These are phyloP conservation scores for Metalampra italica DNA, from an alignment of 2,888 invertebrate species.

Conservation along the genomic window DNA sequence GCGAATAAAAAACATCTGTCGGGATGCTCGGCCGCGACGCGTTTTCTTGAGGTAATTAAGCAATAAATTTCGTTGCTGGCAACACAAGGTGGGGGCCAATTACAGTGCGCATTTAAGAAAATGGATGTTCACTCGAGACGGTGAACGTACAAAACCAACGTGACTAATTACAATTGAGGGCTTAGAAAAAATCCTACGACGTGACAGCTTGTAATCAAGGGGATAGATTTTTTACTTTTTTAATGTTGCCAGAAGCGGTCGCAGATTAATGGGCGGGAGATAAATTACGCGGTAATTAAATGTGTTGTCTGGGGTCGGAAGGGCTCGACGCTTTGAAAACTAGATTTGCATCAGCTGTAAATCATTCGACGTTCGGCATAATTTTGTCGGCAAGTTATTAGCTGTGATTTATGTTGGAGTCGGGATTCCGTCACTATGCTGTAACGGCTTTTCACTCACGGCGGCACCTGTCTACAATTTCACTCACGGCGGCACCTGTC, in stretches of 20 bases:
- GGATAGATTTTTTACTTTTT: slow-evolving; percentile 60
- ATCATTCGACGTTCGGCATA: slow-evolving; percentile 26
- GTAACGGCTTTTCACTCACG: background rate
- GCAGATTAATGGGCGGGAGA: slow-evolving; percentile 63
- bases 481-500: background rate
- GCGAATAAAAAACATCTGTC: slow-evolving; percentile 77
- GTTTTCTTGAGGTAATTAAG: slow-evolving; percentile 79
- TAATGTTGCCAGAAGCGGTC: slow-evolving; percentile 47
- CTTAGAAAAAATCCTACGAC: slow-evolving; percentile 74
- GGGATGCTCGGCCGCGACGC: slow-evolving; percentile 59
- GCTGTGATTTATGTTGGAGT: slow-evolving; percentile 3
- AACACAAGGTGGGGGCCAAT: slow-evolving; percentile 74
- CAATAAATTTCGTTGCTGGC: slow-evolving; percentile 76
- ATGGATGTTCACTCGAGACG: slow-evolving; percentile 61
- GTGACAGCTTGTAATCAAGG: slow-evolving; percentile 78
- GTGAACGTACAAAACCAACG: slow-evolving; percentile 45
- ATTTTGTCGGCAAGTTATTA: slow-evolving; percentile 12
- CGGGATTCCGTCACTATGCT: background rate
- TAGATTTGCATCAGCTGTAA: slow-evolving; percentile 27
- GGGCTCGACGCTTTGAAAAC: slow-evolving; percentile 25
- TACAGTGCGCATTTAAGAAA: slow-evolving; percentile 69
- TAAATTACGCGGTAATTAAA: slow-evolving; percentile 75
- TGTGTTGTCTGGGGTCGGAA: slow-evolving; percentile 49
- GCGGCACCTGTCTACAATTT: background rate
- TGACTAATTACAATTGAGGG: slow-evolving; percentile 72